phyloP scores from a whole-genome alignment of 1,140 invertebrate species.

The Leptonema lineaticorne region DNA sequence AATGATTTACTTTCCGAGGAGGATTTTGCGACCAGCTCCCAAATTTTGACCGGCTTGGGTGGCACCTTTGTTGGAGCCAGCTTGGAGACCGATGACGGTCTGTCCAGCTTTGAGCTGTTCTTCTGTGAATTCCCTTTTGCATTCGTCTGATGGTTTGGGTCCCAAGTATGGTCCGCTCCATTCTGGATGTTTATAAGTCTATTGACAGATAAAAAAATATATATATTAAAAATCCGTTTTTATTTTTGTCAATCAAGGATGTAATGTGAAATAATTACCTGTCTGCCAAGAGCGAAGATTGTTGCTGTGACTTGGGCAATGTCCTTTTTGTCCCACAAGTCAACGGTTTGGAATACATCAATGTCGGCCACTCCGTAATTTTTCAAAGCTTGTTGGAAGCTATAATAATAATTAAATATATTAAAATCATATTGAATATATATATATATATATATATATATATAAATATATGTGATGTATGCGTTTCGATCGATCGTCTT shows the following conservation, averaged over 20 bases:
- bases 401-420: slow-evolving; percentile 46
- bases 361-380: slow-evolving; percentile 88
- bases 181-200: slow-evolving; percentile 88
- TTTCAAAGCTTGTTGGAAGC: slow-evolving; percentile 88
- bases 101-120: slow-evolving; percentile 89
- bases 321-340: slow-evolving; percentile 93
- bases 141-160: slow-evolving; percentile 87
- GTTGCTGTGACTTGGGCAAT: slow-evolving; percentile 92
- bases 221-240: slow-evolving; percentile 2
- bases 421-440: too few species aligned
- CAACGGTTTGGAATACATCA: slow-evolving; percentile 95
- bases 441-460: too few species aligned
- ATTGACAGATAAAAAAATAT: slow-evolving; percentile 33
- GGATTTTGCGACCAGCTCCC: slow-evolving; percentile 86
- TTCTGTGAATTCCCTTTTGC: slow-evolving; percentile 88
- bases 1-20: slow-evolving; percentile 76
- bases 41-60: slow-evolving; percentile 91
- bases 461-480: too few species aligned
- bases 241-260: background rate
- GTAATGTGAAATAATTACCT: slow-evolving; percentile 56
- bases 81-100: slow-evolving; percentile 89
- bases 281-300: slow-evolving; percentile 87
- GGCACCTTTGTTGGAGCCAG: slow-evolving; percentile 94
- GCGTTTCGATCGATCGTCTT: slow-evolving; percentile 46
- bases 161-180: slow-evolving; percentile 87